phyloP scores from a whole-genome alignment of 2,797 vertebrate species.

The Rhynchonycteris naso region DNA sequence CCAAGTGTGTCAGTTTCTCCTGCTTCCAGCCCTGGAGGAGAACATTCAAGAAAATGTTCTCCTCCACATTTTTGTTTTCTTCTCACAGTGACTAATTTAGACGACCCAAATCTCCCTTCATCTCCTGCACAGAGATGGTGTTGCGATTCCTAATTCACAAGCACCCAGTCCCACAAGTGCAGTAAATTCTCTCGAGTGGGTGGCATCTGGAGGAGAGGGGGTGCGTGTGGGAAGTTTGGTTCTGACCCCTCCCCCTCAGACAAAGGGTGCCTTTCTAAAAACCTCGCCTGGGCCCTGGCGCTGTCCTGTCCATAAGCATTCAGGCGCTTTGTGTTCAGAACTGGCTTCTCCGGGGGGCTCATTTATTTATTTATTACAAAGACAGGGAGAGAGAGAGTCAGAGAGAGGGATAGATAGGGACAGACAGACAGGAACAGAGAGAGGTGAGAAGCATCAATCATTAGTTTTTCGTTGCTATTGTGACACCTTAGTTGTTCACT shows the following conservation, averaged over 20 bases:
- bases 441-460: too few species aligned
- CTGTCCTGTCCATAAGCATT: rapidly evolving
- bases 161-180: background rate
- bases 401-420: too few species aligned
- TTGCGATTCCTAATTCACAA: background rate
- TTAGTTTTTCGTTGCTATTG: too few species aligned
- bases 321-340: background rate
- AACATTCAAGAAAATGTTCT: background rate
- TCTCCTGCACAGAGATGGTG: rapidly evolving
- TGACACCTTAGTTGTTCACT: too few species aligned
- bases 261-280: too few species aligned
- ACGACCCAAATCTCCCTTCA: too few species aligned
- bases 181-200: background rate
- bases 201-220: too few species aligned
- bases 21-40: background rate
- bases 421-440: too few species aligned
- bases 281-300: rapidly evolving
- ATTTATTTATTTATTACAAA: too few species aligned
- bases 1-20: background rate
- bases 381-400: too few species aligned
- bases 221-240: background rate
- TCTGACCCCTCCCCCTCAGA: background rate
- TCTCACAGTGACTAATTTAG: background rate
- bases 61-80: background rate
- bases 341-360: rapidly evolving